Evolutionary conservation across 2,797 vertebrate species (phyloP).

Genomic region (Gambusia yucatana): DNA sequence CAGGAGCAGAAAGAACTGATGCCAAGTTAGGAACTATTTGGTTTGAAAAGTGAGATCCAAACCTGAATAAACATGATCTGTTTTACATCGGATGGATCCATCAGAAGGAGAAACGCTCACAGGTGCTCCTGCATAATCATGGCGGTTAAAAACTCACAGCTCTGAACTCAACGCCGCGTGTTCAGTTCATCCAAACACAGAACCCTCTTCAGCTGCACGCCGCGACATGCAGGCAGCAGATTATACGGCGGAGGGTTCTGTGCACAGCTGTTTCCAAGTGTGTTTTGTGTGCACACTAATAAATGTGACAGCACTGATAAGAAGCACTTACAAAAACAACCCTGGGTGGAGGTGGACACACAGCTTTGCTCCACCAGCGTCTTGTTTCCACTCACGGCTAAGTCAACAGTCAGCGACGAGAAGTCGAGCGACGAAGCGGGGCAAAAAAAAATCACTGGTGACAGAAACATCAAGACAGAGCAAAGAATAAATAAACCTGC

Average conservation of each 20-base stretch:
- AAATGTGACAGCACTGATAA: conserved; percentile 45
- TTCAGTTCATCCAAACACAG: conserved; percentile 1
- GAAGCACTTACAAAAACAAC: conserved; percentile 15
- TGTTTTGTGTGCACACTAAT: conserved; percentile 27
- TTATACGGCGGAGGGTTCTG: conserved; percentile 6
- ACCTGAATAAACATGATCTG: conserved; percentile 54
- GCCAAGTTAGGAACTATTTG: neutral
- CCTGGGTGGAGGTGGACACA: neutral
- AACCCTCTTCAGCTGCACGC: conserved; percentile 3
- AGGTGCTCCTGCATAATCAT: conserved; percentile 38
- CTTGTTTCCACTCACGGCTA: conserved; percentile 2
- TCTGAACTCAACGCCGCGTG: neutral
- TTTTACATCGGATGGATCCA: conserved; percentile 16
- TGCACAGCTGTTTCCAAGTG: conserved; percentile 12
- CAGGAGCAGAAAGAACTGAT: neutral
- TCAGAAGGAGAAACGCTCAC: conserved; percentile 19
- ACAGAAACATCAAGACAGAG: conserved; percentile 20
- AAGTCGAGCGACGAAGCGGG: conserved; percentile 4
- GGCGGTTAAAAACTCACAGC: conserved; percentile 9
- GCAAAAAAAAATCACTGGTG: neutral
- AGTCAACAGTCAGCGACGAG: conserved; percentile 5
- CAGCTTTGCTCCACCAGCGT: neutral
- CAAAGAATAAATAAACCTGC: conserved; percentile 29
- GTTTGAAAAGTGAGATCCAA: conserved; percentile 13
- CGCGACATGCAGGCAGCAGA: conserved; percentile 17